These are phyloP conservation scores for Linnaemya vulpina DNA, from an alignment of 2,888 invertebrate species.

Conservation along the genomic window DNA sequence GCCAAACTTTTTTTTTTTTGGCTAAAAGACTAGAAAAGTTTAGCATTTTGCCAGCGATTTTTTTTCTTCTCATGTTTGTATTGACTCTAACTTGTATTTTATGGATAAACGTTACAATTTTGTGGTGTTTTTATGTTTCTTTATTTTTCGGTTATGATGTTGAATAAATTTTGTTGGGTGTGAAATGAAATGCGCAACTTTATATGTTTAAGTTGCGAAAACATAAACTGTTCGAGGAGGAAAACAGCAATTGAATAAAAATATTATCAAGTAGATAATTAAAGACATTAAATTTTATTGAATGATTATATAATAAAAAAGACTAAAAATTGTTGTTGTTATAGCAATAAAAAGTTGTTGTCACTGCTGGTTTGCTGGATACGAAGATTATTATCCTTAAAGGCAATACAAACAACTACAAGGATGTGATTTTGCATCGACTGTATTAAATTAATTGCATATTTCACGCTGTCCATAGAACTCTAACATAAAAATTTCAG, in stretches of 20 bases:
- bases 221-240: not conserved
- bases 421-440: too few relatives aligned
- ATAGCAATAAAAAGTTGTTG: not conserved
- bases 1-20: constrained; percentile 1
- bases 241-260: constrained; percentile 24
- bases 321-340: not conserved
- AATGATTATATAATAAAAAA: not conserved
- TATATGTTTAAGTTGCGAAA: not conserved
- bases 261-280: constrained; percentile 40
- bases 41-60: not conserved
- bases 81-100: constrained; percentile 65
- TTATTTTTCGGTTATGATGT: constrained; percentile 57
- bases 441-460: too few relatives aligned
- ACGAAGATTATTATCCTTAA: not conserved
- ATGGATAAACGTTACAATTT: constrained; percentile 68
- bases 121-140: constrained; percentile 69
- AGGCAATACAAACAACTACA: too few relatives aligned
- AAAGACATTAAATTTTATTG: constrained; percentile 14
- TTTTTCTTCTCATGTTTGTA: constrained; percentile 43
- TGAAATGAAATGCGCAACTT: constrained; percentile 51
- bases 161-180: constrained; percentile 64
- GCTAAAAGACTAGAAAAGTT: constrained; percentile 38
- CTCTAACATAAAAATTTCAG: too few relatives aligned
- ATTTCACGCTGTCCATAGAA: too few relatives aligned
- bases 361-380: not conserved